Percentiles rank a stretch among this genome's conserved stretches.
phyloP scores from a whole-genome alignment of 2,797 vertebrate genomes.

The Champsocephalus gunnari region DNA sequence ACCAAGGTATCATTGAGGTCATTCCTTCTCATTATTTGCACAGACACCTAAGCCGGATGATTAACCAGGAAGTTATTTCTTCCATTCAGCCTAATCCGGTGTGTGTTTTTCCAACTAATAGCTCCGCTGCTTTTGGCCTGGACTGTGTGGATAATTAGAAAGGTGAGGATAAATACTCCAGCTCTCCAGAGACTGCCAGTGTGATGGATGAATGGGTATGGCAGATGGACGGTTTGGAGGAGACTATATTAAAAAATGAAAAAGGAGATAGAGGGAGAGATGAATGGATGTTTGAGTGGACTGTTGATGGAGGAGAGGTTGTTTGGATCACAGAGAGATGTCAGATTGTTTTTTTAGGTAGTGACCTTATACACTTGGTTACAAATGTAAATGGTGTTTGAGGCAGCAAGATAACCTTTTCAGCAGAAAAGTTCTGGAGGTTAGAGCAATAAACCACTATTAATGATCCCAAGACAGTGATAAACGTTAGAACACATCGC shows the following conservation, averaged over 20 bases:
- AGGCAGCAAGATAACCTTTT: neutral
- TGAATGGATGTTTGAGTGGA: neutral
- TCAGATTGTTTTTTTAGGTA: neutral
- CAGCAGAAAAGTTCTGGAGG: neutral
- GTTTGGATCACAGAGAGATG: constrained; percentile 4
- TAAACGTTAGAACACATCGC: no score
- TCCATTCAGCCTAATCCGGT: neutral
- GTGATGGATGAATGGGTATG: constrained; percentile 43
- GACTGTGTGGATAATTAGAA: constrained; percentile 40
- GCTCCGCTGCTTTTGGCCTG: constrained; percentile 22
- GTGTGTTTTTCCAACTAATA: constrained; percentile 33
- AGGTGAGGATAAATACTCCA: constrained; percentile 46
- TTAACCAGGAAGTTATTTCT: neutral
- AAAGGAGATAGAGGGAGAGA: neutral
- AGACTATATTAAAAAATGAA: constrained; percentile 20
- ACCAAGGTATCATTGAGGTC: no score
- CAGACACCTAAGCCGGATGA: no score
- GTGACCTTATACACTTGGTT: neutral
- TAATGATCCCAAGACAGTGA: no score
- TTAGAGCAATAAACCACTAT: constrained; percentile 1
- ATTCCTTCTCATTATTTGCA: no score
- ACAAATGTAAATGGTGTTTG: neutral
- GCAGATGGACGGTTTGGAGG: constrained; percentile 33
- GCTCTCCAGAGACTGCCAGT: constrained; percentile 27
- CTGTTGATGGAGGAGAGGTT: neutral